phyloP scores from a whole-genome alignment of 2,888 invertebrate species.

The Sericinus montela region DNA sequence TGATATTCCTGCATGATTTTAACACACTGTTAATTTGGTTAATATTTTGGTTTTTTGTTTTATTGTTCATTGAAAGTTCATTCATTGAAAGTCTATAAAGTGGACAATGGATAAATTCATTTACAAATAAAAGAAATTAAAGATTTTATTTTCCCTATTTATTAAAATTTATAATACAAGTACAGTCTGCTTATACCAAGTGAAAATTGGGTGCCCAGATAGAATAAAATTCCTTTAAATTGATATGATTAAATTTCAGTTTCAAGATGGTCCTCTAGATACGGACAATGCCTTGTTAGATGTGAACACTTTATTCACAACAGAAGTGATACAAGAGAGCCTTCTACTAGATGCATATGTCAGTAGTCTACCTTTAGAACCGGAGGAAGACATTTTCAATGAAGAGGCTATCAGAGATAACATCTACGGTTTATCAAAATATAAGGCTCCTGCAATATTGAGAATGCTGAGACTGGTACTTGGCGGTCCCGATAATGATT shows the following conservation, averaged over 20 bases:
- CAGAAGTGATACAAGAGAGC: slow-evolving; percentile 63
- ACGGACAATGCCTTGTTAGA: slow-evolving; percentile 44
- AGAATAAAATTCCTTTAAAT: too few species aligned
- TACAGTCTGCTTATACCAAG: too few species aligned
- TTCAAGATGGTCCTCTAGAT: slow-evolving; percentile 34
- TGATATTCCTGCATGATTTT: too few species aligned
- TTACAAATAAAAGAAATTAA: too few species aligned
- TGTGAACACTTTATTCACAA: slow-evolving; percentile 52
- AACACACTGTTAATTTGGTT: too few species aligned
- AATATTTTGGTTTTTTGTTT: too few species aligned
- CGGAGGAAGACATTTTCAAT: slow-evolving; percentile 35
- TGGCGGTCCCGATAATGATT: slow-evolving; percentile 39
- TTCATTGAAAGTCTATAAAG: too few species aligned
- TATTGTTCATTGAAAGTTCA: too few species aligned
- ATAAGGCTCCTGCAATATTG: slow-evolving; percentile 58
- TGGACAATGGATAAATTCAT: too few species aligned
- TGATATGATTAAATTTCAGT: slow-evolving; percentile 38
- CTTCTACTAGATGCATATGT: slow-evolving; percentile 47
- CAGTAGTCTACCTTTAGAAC: slow-evolving; percentile 35
- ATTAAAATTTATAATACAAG: too few species aligned
- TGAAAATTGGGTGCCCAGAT: too few species aligned
- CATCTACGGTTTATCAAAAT: slow-evolving; percentile 42
- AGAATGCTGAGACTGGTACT: slow-evolving; percentile 47
- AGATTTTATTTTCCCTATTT: too few species aligned
- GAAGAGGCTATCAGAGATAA: slow-evolving; percentile 44